A percentile compares a stretch with the other conserved stretches of the same genome.
phyloP scores from a whole-genome alignment of 1,140 invertebrate genomes.

The Conus betulinus region DNA sequence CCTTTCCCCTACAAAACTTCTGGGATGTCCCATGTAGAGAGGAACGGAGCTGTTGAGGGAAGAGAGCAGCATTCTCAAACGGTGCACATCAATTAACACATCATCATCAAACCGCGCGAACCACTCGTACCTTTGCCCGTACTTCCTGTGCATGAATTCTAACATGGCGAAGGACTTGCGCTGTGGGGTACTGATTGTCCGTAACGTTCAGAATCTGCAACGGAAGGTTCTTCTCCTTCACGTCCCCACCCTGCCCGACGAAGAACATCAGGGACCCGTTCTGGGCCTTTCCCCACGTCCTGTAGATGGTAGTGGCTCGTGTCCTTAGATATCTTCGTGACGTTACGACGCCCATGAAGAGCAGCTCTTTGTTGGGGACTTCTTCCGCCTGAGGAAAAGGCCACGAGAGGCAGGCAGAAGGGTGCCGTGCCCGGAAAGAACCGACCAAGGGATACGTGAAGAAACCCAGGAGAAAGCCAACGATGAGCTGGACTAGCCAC shows the following conservation, averaged over 20 bases:
- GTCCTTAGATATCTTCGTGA: conserved; percentile 89
- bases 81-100: conserved; percentile 91
- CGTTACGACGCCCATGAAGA: conserved; percentile 94
- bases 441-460: no score
- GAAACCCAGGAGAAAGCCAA: no score
- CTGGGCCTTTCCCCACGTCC: conserved; percentile 91
- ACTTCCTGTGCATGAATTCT: conserved; percentile 91
- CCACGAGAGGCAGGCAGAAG: no score
- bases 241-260: conserved; percentile 64
- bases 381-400: no score
- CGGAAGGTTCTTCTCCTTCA: conserved; percentile 73
- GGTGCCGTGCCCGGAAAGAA: no score
- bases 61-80: conserved; percentile 87
- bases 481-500: no score
- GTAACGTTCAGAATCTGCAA: conserved; percentile 86
- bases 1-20: conserved; percentile 84
- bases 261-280: conserved; percentile 93
- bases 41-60: conserved; percentile 91
- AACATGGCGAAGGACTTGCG: conserved; percentile 85
- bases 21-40: conserved; percentile 82
- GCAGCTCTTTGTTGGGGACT: conserved; percentile 3
- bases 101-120: conserved; percentile 98
- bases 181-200: conserved; percentile 96
- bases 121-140: conserved; percentile 92
- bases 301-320: conserved; percentile 88